These are phyloP conservation scores for Myotis yumanensis DNA, from an alignment of 2,113 vertebrate species.

Conservation along the genomic window DNA sequence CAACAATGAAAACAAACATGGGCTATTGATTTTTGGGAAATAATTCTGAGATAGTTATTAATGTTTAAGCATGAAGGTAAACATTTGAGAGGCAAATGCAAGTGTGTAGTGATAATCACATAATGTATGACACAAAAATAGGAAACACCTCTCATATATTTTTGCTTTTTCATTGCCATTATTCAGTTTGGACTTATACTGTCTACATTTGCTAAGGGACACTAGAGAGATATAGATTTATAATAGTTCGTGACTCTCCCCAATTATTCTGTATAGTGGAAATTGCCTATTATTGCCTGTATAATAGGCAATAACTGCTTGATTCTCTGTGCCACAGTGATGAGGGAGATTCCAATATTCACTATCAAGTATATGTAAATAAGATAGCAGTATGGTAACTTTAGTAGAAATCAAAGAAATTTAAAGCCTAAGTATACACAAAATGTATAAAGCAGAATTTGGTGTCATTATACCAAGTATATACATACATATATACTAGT, in stretches of 20 bases:
- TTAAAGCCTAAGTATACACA: background rate
- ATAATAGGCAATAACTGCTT: background rate
- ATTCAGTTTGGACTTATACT: background rate
- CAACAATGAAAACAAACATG: background rate
- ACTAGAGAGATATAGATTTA: background rate
- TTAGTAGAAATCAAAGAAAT: background rate
- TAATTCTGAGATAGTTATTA: background rate
- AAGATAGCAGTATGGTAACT: background rate
- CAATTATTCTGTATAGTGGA: background rate
- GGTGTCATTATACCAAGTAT: background rate
- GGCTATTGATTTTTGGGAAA: background rate
- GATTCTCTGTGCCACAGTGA: background rate
- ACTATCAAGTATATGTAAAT: background rate
- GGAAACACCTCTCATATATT: background rate
- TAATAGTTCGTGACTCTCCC: background rate
- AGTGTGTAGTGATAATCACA: background rate
- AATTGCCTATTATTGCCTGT: background rate
- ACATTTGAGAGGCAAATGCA: background rate
- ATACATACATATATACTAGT: background rate
- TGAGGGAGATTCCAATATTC: background rate
- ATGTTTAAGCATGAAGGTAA: background rate
- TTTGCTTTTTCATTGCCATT: background rate
- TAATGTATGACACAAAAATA: conserved; percentile 8
- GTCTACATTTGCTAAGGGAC: background rate
- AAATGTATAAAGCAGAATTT: background rate